Evolutionary conservation across 1,140 invertebrate genomes (phyloP).

Genomic region (Scaptodrosophila lebanonensis): DNA sequence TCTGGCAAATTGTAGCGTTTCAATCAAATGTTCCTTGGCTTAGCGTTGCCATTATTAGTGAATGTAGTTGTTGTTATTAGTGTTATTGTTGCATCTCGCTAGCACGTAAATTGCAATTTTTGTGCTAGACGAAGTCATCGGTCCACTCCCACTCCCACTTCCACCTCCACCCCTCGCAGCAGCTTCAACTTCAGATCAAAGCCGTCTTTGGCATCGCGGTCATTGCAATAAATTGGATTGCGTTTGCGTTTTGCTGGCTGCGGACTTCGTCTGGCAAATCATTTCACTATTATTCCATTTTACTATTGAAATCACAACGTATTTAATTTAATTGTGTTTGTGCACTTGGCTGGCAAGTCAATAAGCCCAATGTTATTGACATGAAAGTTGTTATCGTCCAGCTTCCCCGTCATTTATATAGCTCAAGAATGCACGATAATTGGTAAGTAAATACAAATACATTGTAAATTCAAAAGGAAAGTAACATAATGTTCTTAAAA

Average conservation of each 20-base stretch:
- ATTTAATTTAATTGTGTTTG: conserved; percentile 49
- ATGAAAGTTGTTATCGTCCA: too few species aligned
- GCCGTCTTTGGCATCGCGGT: too few species aligned
- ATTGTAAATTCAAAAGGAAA: too few species aligned
- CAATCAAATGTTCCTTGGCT: conserved; percentile 54
- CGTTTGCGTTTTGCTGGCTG: conserved; percentile 2
- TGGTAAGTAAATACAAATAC: too few species aligned
- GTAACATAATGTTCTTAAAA: too few species aligned
- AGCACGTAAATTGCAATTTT: conserved; percentile 61
- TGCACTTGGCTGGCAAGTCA: background rate
- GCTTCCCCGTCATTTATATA: too few species aligned
- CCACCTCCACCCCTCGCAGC: background rate
- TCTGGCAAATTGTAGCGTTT: conserved; percentile 46
- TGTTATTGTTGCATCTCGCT: conserved; percentile 46
- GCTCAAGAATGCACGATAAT: too few species aligned
- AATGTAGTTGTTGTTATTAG: background rate
- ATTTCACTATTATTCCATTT: conserved; percentile 39
- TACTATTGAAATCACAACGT: conserved; percentile 40
- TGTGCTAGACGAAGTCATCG: conserved; percentile 15
- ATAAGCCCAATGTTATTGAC: background rate
- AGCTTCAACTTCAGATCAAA: conserved; percentile 25
- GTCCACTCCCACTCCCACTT: too few species aligned
- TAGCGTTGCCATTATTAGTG: conserved; percentile 26
- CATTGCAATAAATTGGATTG: conserved; percentile 69
- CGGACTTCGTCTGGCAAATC: conserved; percentile 3